Conservation (phyloP, 1,140 invertebrate genomes). For the Lordiphosa collinella region DNA sequence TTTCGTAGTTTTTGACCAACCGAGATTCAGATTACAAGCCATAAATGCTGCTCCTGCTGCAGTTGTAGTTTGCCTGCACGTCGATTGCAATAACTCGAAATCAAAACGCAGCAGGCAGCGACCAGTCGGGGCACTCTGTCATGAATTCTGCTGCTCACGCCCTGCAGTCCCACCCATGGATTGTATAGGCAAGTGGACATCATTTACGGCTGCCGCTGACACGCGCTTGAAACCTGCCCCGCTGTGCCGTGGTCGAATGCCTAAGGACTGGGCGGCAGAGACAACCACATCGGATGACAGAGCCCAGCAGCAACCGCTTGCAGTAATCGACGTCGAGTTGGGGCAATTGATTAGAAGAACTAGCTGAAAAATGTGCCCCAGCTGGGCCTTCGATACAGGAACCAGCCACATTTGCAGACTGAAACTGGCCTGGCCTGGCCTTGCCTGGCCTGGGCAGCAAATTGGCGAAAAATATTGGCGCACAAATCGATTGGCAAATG, state of each 20-base stretch:
- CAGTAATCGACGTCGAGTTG: slow-evolving; percentile 49
- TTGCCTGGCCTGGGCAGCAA: slow-evolving; percentile 17
- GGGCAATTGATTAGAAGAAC: slow-evolving; percentile 64
- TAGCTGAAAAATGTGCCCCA: slow-evolving; percentile 47
- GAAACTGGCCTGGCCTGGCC: slow-evolving; percentile 19
- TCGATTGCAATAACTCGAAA: slow-evolving; percentile 65
- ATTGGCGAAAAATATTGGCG: slow-evolving; percentile 59
- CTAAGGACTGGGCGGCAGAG: slow-evolving; percentile 13
- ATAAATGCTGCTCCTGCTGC: slow-evolving; percentile 38
- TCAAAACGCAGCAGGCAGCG: slow-evolving; percentile 63
- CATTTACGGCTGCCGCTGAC: slow-evolving; percentile 71
- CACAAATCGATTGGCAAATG: slow-evolving; percentile 73
- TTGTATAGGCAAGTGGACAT: slow-evolving; percentile 47
- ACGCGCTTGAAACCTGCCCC: slow-evolving; percentile 56
- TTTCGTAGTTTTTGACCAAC: slow-evolving; percentile 55
- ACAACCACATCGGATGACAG: slow-evolving; percentile 29
- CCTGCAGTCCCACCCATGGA: slow-evolving; percentile 38
- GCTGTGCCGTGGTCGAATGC: slow-evolving; percentile 42
- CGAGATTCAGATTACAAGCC: slow-evolving; percentile 67
- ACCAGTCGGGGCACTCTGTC: slow-evolving; percentile 52
- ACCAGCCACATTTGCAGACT: slow-evolving; percentile 10
- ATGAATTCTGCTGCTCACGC: slow-evolving; percentile 43
- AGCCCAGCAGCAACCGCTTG: slow-evolving; percentile 33
- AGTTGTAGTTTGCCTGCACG: slow-evolving; percentile 11
- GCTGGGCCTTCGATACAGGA: slow-evolving; percentile 27